phyloP scores from a whole-genome alignment of 2,888 invertebrate genomes.

The Apomyelois bistriatella region DNA sequence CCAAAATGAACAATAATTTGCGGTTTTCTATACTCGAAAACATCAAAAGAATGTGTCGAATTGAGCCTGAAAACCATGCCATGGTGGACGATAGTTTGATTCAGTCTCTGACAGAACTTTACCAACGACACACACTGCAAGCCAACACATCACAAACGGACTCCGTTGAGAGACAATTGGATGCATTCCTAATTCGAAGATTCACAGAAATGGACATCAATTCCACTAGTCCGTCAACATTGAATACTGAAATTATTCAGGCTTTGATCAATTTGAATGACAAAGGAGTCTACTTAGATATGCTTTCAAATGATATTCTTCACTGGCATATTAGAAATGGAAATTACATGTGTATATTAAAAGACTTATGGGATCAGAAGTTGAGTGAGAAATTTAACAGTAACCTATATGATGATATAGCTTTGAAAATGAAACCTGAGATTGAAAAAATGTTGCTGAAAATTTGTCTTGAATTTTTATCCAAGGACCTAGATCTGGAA shows the following conservation, averaged over 20 bases:
- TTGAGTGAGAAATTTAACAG: constrained; percentile 14
- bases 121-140: constrained; percentile 32
- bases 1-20: constrained; percentile 47
- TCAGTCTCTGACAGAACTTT: constrained; percentile 40
- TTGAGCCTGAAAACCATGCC: constrained; percentile 48
- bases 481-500: constrained; percentile 26
- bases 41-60: constrained; percentile 54
- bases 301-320: constrained; percentile 42
- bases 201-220: constrained; percentile 41
- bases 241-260: constrained; percentile 56
- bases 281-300: constrained; percentile 29
- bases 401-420: constrained; percentile 39
- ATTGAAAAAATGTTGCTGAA: constrained; percentile 50
- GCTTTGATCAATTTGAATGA: constrained; percentile 56
- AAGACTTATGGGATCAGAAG: constrained; percentile 45
- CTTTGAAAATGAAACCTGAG: constrained; percentile 53
- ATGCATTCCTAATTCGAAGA: constrained; percentile 51
- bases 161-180: constrained; percentile 39
- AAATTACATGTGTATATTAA: constrained; percentile 38
- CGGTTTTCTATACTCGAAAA: constrained; percentile 50
- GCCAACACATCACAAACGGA: constrained; percentile 19
- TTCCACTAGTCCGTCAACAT: constrained; percentile 31
- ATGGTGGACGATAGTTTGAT: constrained; percentile 46
- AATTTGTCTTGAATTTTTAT: constrained; percentile 33
- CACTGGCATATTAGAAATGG: constrained; percentile 37